Conservation (phyloP, 2,888 invertebrate genomes). For the Crepidodera aurea region DNA sequence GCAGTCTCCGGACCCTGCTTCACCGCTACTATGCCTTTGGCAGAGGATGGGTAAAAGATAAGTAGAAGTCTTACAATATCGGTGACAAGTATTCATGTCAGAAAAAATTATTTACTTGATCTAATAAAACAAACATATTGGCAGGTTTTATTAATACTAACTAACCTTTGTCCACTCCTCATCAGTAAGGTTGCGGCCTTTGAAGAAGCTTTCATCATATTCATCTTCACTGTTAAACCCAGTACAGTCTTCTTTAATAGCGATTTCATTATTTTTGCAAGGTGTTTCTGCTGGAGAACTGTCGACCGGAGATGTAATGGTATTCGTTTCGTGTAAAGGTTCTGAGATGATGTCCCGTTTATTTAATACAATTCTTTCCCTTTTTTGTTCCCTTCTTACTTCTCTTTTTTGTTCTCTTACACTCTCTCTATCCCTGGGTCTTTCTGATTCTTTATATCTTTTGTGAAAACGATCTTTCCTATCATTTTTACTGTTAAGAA, state of each 20-base stretch:
- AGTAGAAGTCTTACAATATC: too few relatives aligned
- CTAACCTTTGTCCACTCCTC: constrained; percentile 59
- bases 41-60: too few relatives aligned
- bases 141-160: too few relatives aligned
- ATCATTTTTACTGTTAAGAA: constrained; percentile 47
- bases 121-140: too few relatives aligned
- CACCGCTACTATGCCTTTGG: too few relatives aligned
- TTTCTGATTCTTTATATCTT: constrained; percentile 56
- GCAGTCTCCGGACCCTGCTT: too few relatives aligned
- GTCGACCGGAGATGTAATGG: constrained; percentile 42
- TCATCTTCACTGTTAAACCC: constrained; percentile 62
- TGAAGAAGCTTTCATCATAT: constrained; percentile 54
- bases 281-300: constrained; percentile 51
- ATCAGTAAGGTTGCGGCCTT: constrained; percentile 53
- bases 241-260: constrained; percentile 57
- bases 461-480: constrained; percentile 57
- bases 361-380: constrained; percentile 49
- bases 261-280: constrained; percentile 51
- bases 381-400: constrained; percentile 52
- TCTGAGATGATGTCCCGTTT: constrained; percentile 55
- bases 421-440: constrained; percentile 52
- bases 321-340: constrained; percentile 49
- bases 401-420: constrained; percentile 57
- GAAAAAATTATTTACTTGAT: too few relatives aligned
- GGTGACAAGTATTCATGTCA: too few relatives aligned